These are phyloP conservation scores for Hirtodrosophila histrioides DNA, from an alignment of 2,888 invertebrate genomes.

Conservation along the genomic window DNA sequence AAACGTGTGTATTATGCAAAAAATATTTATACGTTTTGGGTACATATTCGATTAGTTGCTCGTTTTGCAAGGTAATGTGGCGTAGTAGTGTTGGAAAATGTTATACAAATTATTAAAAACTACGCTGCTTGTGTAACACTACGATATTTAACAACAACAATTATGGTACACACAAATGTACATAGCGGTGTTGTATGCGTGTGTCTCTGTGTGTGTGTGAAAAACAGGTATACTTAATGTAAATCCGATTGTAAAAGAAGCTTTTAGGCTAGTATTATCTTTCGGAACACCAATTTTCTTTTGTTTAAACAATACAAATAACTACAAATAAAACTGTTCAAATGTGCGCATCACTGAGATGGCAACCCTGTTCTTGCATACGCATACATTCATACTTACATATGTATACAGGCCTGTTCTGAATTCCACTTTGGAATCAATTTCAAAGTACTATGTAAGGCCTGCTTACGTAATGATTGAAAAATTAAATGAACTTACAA, in stretches of 20 bases:
- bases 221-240: slow-evolving; percentile 3
- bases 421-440: slow-evolving; percentile 6
- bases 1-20: slow-evolving; percentile 17
- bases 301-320: too few species aligned
- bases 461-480: too few species aligned
- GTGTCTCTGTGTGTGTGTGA: slow-evolving; percentile 1
- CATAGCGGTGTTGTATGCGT: slow-evolving; percentile 9
- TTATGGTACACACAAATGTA: slow-evolving; percentile 31
- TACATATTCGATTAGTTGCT: slow-evolving; percentile 7
- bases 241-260: too few species aligned
- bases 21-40: slow-evolving; percentile 3
- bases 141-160: slow-evolving; percentile 28
- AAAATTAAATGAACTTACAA: too few species aligned
- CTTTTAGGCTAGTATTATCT: too few species aligned
- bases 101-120: slow-evolving; percentile 12
- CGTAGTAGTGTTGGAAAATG: slow-evolving; percentile 29
- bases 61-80: slow-evolving; percentile 2
- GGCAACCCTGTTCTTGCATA: slow-evolving; percentile 9
- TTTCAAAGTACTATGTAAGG: neutral
- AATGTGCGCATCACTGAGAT: neutral
- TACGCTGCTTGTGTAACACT: slow-evolving; percentile 12
- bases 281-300: too few species aligned
- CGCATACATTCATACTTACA: neutral
- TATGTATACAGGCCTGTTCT: neutral
- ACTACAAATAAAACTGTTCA: too few species aligned